Base-by-base conservation (phyloP, 2,113 vertebrate genomes). In the Dermatemys mawii region DNA sequence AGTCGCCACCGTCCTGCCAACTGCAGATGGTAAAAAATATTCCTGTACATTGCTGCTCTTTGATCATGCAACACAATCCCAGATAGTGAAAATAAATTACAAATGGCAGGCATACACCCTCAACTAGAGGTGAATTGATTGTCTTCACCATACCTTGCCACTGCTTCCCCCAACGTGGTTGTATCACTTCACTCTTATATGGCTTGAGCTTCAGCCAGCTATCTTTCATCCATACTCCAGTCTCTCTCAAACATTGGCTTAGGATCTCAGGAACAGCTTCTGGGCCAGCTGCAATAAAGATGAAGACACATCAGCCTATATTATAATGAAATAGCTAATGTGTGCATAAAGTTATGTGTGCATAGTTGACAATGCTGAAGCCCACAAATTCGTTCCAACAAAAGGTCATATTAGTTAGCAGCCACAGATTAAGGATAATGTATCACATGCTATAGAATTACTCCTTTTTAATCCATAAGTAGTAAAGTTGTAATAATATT, bases 361-460 rank as follows among this genome's bases (percentile, higher is more conserved):
- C 60, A n/a, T n/a, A 67, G 32, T 67, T 67, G 35, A 67, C 60
- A 67, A 67, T 67, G 35, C 16, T 32, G 60, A 67, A 67, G 16
- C 4, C 60, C 60, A 67, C 17, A n/a, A 67, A 67, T n/a, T 17
- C n/a, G 8, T 67, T n/a, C 16, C 4, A 67, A n/a, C 21, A n/a
- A 19, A 67, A 67, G 35, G 21, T 19, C 8, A n/a, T n/a, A 63
- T 35, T 35, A 35, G 19, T 6, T 49, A 19, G 26, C 22, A 17
- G 38, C 38, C 49, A 5, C 1, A 21, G 1, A 22, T 11, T 17
- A 81, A 26, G 46, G 75, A 0, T 0, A 85, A 41, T 0, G 63
- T 38, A 22, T 2, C 1, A 67, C 6, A 27, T 78, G 12, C 7
- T 51, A 78, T 10, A 3, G 11, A 89, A 29, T 19, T 82, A 76